Evolutionary conservation across 2,113 vertebrate species (phyloP).

Genomic region (Geococcyx californianus): DNA sequence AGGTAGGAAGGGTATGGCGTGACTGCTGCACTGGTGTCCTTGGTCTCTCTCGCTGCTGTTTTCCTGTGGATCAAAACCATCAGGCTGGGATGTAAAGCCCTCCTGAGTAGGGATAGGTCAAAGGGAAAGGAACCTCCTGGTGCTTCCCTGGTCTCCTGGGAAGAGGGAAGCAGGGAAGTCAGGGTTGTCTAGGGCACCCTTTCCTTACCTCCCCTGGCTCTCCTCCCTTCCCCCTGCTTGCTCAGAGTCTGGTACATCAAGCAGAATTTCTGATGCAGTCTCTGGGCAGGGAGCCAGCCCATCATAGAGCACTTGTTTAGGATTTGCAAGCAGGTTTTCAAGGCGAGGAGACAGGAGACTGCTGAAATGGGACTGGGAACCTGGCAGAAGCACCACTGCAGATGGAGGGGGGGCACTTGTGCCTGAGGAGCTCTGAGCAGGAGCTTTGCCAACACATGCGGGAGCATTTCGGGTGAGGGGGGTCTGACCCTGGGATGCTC

Average conservation of each 20-base stretch:
- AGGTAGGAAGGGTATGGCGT: background rate
- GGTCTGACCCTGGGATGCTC: background rate
- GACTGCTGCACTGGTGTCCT: background rate
- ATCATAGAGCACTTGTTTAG: conserved; percentile 9
- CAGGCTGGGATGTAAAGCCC: background rate
- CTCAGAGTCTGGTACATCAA: background rate
- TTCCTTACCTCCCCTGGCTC: background rate
- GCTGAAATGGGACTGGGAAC: background rate
- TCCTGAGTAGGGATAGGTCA: background rate
- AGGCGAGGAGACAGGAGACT: background rate
- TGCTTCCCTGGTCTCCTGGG: background rate
- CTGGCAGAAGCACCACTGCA: conserved; percentile 32
- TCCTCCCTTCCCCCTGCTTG: background rate
- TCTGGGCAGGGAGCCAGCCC: conserved; percentile 41
- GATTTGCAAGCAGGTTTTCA: conserved; percentile 32
- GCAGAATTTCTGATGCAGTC: conserved; percentile 48
- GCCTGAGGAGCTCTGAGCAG: background rate
- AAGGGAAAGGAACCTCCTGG: background rate
- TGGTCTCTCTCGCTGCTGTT: background rate
- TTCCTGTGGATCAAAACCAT: background rate
- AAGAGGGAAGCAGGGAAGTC: background rate
- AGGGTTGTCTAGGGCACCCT: background rate
- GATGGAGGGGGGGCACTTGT: background rate
- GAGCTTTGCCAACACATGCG: background rate
- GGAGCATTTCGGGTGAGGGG: conserved; percentile 37